phyloP scores from a whole-genome alignment of 2,113 vertebrate genomes.

The Patagioenas fasciata region DNA sequence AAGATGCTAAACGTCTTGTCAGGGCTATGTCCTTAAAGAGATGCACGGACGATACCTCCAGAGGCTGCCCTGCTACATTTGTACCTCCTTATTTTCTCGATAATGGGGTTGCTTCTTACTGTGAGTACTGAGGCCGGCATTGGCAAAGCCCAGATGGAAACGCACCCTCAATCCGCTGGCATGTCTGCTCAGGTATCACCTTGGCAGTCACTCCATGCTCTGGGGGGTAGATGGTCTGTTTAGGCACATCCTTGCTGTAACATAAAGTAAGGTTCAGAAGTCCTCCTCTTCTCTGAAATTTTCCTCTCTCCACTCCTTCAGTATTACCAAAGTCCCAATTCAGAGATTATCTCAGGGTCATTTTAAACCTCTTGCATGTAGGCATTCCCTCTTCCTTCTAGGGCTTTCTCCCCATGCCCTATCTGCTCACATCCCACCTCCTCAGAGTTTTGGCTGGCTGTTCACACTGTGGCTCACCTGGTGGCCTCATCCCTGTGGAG shows the following conservation, averaged over 20 bases:
- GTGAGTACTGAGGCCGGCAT: not conserved
- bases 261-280: not conserved
- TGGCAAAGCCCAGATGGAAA: not conserved
- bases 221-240: not conserved
- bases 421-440: not conserved
- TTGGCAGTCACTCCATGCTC: not conserved
- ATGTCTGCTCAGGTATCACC: not conserved
- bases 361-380: not conserved
- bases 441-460: not conserved
- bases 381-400: not conserved
- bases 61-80: not conserved
- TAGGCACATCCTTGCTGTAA: not conserved
- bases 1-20: not conserved
- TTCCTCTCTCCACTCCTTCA: not conserved
- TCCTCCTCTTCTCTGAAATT: not conserved
- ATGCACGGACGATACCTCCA: not conserved
- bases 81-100: not conserved
- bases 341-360: not conserved
- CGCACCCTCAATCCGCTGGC: not conserved
- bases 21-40: not conserved
- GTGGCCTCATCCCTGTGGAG: not conserved
- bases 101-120: not conserved
- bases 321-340: not conserved
- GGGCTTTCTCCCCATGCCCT: accelerated
- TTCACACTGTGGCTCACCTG: not conserved